Base-by-base conservation (phyloP, 1,140 invertebrate species). In the Drosophila neocordata region DNA sequence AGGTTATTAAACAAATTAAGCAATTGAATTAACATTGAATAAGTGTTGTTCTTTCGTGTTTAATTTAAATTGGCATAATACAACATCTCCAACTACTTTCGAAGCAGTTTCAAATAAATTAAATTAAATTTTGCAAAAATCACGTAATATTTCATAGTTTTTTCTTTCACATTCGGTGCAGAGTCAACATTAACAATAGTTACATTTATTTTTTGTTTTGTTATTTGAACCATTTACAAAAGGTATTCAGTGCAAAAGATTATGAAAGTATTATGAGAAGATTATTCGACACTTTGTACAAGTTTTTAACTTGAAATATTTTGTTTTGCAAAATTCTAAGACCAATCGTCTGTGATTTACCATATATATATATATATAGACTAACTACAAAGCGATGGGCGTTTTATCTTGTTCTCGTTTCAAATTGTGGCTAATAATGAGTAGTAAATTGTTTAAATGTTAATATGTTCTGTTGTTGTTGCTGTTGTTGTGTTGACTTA, bases 1-100 rank as follows among this genome's bases (percentile, higher is more conserved):
- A 48, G 13, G 41, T 20, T 20, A 48, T 15, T 20, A 20, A 31
- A 48, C 15, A 48, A 20, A 48, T 8, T 48, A 11, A 20, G 18
- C 1, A 48, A 48, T 8, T 4, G 6, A 68, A 44, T 41, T 18
- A 62, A 27, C 18, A 15, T 63, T n/a, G n/a, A 62, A 35, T 35
- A 31, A 69, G 20, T 20, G 52, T 38, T 67, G 38, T 64, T 52
- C 74, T 78, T 84, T 87, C 1, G 27, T 31, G 72, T 87, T 82
- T 75, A 87, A 81, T 81, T 66, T 72, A 67, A 78, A 85, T 78
- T 72, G 51, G 82, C 78, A 76, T 87, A 87, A 87, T 88, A 87
- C 83, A 85, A 74, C 61, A 75, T 66, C 65, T 60, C 41, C 15
- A 65, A 65, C 75, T 65, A 76, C 77, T 77, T 76, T 63, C 38